phyloP scores from a whole-genome alignment of 2,888 invertebrate species.

The Sympetrum striolatum region DNA sequence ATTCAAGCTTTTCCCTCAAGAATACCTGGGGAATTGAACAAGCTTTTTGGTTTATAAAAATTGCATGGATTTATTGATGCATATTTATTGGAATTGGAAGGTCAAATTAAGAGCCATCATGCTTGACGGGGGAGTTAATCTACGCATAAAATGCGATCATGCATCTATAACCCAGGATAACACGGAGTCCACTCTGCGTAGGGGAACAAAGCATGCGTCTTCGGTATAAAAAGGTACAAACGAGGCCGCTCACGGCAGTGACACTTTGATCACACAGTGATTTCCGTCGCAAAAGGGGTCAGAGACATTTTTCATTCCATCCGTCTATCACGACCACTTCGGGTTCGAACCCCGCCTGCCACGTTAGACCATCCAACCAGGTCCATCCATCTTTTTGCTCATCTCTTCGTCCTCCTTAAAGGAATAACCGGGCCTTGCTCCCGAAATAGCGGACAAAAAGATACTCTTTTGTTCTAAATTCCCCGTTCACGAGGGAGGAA shows the following conservation, averaged over 20 bases:
- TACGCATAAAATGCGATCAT: too few species aligned
- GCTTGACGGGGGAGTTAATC: too few species aligned
- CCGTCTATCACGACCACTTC: background rate
- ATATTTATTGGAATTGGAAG: too few species aligned
- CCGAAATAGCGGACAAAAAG: background rate
- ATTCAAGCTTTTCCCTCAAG: too few species aligned
- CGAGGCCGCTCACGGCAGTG: background rate
- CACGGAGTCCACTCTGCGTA: too few species aligned
- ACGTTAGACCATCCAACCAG: background rate
- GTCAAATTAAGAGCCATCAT: too few species aligned
- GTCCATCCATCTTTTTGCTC: background rate
- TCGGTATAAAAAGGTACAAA: background rate
- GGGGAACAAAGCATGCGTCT: too few species aligned
- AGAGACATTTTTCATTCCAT: background rate
- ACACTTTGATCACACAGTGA: background rate
- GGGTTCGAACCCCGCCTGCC: background rate
- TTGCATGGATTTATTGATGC: too few species aligned
- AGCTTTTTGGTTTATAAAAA: too few species aligned
- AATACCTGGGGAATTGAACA: too few species aligned
- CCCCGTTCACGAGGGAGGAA: background rate
- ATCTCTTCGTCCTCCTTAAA: background rate
- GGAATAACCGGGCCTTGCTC: slow-evolving; percentile 1
- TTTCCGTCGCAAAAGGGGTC: background rate
- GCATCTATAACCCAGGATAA: too few species aligned
- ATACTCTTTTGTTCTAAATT: background rate